A percentile compares a stretch with the other conserved stretches of the same genome.
These are phyloP conservation scores for Prinia subflava DNA, from an alignment of 2,113 vertebrate species.

Conservation along the genomic window DNA sequence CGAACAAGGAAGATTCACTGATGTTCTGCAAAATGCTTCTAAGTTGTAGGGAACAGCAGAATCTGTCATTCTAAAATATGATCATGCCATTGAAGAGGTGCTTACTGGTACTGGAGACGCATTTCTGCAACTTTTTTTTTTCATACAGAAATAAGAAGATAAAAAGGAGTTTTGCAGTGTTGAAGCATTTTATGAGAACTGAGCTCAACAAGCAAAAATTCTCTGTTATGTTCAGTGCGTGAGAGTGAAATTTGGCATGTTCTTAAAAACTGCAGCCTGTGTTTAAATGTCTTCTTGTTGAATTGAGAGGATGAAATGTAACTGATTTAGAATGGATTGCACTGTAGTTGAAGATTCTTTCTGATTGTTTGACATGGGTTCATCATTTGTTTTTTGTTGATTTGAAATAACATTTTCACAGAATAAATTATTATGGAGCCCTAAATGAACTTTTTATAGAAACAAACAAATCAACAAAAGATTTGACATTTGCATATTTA, in stretches of 20 bases:
- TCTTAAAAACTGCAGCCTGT: not conserved
- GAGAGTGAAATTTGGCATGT: not conserved
- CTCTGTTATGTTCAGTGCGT: not conserved
- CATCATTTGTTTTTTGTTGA: not conserved
- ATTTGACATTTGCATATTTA: not conserved
- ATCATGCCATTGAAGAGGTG: not conserved
- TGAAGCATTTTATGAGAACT: not conserved
- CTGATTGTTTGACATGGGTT: not conserved
- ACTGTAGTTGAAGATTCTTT: not conserved
- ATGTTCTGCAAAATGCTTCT: not conserved
- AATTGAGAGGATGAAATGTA: not conserved
- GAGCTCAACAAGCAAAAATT: not conserved
- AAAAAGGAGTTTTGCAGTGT: not conserved
- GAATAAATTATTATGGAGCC: not conserved
- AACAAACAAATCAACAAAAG: not conserved
- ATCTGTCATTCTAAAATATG: not conserved
- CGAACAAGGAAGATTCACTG: not conserved
- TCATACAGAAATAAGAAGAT: not conserved
- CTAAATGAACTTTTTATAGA: not conserved
- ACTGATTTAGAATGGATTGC: not conserved
- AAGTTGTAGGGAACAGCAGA: not conserved
- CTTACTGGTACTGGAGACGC: not conserved
- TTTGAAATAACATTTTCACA: not conserved
- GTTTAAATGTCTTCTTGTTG: not conserved
- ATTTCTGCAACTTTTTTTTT: not conserved